Evolutionary conservation across 2,113 vertebrate genomes (phyloP).

Genomic region (Panthera leo): DNA sequence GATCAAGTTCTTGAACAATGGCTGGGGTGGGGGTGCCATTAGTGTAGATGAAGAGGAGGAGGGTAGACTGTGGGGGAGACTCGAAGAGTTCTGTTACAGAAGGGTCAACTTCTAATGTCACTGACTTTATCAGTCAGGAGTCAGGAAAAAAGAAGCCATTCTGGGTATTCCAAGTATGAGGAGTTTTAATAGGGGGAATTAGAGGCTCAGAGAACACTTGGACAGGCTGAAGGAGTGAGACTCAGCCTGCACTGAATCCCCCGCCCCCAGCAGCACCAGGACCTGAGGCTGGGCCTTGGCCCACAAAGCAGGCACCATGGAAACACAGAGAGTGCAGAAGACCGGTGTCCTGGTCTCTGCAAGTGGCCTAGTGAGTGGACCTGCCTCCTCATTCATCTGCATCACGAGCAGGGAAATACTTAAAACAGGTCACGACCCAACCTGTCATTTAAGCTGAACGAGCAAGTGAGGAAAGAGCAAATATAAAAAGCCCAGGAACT

Average conservation of each 20-base stretch:
- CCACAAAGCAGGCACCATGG: background rate
- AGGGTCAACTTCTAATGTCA: background rate
- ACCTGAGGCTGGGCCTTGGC: background rate
- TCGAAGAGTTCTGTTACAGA: background rate
- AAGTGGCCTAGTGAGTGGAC: rapidly evolving
- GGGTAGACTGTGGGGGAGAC: background rate
- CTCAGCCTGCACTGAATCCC: background rate
- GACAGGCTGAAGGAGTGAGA: background rate
- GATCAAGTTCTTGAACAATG: background rate
- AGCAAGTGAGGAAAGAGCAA: background rate
- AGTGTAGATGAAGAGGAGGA: background rate
- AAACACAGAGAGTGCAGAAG: background rate
- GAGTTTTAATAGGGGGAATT: background rate
- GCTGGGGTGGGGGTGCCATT: background rate
- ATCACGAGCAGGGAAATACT: background rate
- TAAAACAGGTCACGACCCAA: background rate
- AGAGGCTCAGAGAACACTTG: background rate
- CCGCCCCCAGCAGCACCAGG: background rate
- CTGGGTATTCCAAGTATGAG: background rate
- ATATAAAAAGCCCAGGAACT: background rate
- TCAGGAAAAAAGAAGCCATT: background rate
- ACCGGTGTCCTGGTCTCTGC: background rate
- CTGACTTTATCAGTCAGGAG: background rate
- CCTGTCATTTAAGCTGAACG: background rate
- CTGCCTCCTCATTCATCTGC: background rate